These are phyloP conservation scores for Poeciliopsis occidentalis DNA, from an alignment of 2,113 vertebrate species.

Conservation along the genomic window DNA sequence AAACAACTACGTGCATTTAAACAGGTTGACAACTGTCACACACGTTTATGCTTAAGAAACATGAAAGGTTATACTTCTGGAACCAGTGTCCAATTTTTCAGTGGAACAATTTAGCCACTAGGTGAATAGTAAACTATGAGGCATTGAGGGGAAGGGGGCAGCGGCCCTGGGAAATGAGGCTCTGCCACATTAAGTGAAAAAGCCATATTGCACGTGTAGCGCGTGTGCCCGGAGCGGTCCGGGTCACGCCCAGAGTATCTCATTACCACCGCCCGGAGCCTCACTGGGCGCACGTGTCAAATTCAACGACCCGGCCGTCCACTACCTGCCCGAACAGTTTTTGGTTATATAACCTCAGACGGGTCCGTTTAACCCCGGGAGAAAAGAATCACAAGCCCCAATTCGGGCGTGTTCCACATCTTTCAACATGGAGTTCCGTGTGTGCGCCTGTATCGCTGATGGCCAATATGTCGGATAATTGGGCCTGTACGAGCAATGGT, in stretches of 20 bases:
- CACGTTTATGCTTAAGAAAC: not conserved
- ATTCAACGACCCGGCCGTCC: conserved; percentile 14
- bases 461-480: conserved; percentile 60
- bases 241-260: conserved; percentile 48
- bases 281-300: conserved; percentile 53
- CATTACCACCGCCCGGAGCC: conserved; percentile 17
- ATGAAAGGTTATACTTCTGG: not conserved
- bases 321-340: conserved; percentile 5
- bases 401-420: not conserved
- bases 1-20: not conserved
- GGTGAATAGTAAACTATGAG: not conserved
- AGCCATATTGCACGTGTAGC: not conserved
- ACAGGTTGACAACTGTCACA: not conserved
- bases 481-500: conserved; percentile 40
- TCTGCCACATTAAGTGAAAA: not conserved
- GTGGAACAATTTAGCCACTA: not conserved
- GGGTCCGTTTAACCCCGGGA: not conserved
- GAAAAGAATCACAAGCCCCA: too few species aligned
- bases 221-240: not conserved
- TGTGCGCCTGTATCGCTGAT: not conserved
- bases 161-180: not conserved
- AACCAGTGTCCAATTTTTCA: not conserved
- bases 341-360: conserved; percentile 21
- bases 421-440: conserved; percentile 39
- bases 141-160: too few species aligned